Conservation (phyloP, 2,888 invertebrate species). For the Drosophila longiperda region DNA sequence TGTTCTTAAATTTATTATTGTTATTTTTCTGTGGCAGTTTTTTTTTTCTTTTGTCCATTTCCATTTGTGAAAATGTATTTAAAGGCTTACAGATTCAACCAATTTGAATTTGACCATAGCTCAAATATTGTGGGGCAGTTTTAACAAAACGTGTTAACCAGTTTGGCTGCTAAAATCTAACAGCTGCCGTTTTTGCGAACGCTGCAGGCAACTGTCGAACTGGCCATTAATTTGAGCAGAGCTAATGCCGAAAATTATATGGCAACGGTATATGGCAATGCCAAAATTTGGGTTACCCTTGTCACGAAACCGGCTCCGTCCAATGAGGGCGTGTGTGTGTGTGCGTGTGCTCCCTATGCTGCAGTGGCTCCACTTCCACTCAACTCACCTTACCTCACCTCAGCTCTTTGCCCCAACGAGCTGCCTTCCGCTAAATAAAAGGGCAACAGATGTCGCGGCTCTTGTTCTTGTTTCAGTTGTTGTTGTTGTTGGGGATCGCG, state of each 20-base stretch:
- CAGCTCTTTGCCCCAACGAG: not conserved
- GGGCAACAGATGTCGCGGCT: conserved; percentile 61
- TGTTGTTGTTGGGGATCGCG: conserved; percentile 52
- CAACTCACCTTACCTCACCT: not conserved
- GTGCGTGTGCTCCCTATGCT: conserved; percentile 20
- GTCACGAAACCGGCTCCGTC: conserved; percentile 47
- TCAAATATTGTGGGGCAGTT: conserved; percentile 31
- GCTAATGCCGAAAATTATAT: conserved; percentile 76
- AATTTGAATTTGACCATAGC: not conserved
- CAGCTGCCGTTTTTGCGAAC: conserved; percentile 60
- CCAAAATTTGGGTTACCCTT: conserved; percentile 73
- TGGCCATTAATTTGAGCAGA: conserved; percentile 67
- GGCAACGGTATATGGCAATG: conserved; percentile 66
- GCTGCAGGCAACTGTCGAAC: conserved; percentile 30
- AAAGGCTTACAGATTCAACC: not conserved
- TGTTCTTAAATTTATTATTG: not conserved
- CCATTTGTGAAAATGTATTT: not conserved
- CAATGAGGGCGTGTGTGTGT: not conserved
- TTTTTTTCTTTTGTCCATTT: not conserved
- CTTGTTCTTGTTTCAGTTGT: not conserved
- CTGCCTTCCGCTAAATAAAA: conserved; percentile 17
- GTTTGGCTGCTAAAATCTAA: conserved; percentile 63
- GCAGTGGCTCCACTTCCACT: not conserved
- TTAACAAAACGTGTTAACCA: conserved; percentile 35
- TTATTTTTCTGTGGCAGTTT: not conserved